Percentiles rank a stretch among this genome's conserved stretches.
phyloP scores from a whole-genome alignment of 2,888 invertebrate species.

The Ichneumoninae sp. region DNA sequence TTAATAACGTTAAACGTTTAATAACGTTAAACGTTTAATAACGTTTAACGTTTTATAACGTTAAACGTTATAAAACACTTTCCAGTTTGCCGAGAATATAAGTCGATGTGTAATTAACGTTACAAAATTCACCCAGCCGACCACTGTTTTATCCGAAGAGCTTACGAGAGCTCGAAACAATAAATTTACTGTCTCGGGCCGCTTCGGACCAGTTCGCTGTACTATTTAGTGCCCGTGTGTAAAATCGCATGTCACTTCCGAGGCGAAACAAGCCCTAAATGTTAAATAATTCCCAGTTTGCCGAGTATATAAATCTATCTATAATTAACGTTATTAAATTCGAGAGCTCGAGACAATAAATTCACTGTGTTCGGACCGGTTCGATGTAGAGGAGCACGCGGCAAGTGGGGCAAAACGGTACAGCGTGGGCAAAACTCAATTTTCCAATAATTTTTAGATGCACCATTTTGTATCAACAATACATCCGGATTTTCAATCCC shows the following conservation, averaged over 20 bases:
- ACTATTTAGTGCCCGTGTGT: too few species aligned
- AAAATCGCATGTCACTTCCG: not conserved
- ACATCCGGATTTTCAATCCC: too few species aligned
- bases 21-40: too few species aligned
- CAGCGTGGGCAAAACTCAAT: too few species aligned
- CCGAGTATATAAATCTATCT: not conserved
- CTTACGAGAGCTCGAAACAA: not conserved
- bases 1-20: too few species aligned
- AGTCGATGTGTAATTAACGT: not conserved
- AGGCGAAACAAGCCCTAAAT: not conserved
- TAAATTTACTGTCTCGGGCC: too few species aligned
- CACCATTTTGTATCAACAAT: too few species aligned
- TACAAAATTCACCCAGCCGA: not conserved
- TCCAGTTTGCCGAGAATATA: not conserved
- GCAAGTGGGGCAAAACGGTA: too few species aligned
- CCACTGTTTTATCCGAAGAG: not conserved
- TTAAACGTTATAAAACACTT: not conserved
- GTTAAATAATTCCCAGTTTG: not conserved
- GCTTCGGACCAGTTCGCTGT: too few species aligned
- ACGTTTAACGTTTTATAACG: too few species aligned
- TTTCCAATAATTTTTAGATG: too few species aligned
- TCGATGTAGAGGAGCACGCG: not conserved
- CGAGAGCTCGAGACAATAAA: not conserved
- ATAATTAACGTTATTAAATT: not conserved
- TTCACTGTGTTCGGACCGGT: not conserved